Base-by-base conservation (phyloP, 2,113 vertebrate species). In the Oncorhynchus nerka region DNA sequence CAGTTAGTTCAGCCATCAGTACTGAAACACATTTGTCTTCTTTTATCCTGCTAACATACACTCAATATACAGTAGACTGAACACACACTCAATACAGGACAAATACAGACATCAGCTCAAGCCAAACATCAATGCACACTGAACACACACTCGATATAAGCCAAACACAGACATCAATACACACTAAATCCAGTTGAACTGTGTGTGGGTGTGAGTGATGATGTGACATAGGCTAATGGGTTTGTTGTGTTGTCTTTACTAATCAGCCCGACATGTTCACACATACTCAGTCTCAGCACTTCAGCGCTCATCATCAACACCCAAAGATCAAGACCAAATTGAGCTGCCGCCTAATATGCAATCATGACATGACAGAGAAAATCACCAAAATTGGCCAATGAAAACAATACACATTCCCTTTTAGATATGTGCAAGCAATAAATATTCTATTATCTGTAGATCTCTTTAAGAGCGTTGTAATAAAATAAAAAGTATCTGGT, bases 261-360 rank as follows among this genome's bases (percentile, higher is more conserved):
- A 75, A 87, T 83, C 80, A 80, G 34, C 64, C 73, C 30, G 65
- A 2, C 76, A 75, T 24, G 75, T 83, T 59, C 71, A 39, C 78
- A 66, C 75, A 72, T 59, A 68, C 78, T 68, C 64, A 70, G 80
- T 87, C 68, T 80, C 80, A 75, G 77, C 32, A 57, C 84, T 86
- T 90, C 84, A 49, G 74, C 73, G 74, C 80, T 80, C 84, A 86
- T 87, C 84, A 85, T 80, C 84, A 85, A 86, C 84, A 85, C 75
- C 7, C 55, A 75, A 51, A 85, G 82, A 85, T 16, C n/a, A 62
- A 65, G 81, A 67, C 74, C 77, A 86, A 83, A 90, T 85, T 68
- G 73, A 84, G 76, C 75, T 64, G 80, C 74, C 48, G 80, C 72
- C 76, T 86, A 85, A 89, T 59, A 22, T n/a, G 65, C 66, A 69